Base-by-base conservation (phyloP, 2,888 invertebrate genomes). In the Agrilus mali region DNA sequence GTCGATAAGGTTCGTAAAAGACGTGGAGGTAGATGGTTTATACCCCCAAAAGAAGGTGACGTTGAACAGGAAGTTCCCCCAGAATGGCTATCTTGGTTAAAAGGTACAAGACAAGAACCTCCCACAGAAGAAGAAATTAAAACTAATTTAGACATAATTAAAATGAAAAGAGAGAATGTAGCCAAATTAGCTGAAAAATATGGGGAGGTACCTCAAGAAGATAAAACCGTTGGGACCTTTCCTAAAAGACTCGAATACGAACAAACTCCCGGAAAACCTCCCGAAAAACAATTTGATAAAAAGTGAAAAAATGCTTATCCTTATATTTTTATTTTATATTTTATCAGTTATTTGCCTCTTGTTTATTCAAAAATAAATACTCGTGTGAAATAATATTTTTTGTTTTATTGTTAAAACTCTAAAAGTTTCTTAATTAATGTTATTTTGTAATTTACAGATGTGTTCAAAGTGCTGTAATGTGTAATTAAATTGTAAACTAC, bases 71-170 rank as follows among this genome's bases (percentile, higher is more conserved):
- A 86, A 56, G 59, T 86, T 53, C 86, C 90, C 1, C 76, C 85
- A 1, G 90, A 90, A 66, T 92, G 92, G 92, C 86, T 88, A 59
- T 72, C 89, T 7, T 92, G 90, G 90, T 66, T 92, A 37, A 70
- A 90, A 51, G 73, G 75, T 51, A 53, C 66, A 44, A 62, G 79
- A 53, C 57, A 55, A 2, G 71, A 77, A 0, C 80, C 86, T 36
- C 90, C 90, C 1, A 73, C 77, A 0, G 74, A 72, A 47, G 82
- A 83, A 48, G 89, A 90, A 66, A 67, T 89, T 8, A 67, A 74
- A 8, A 70, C 67, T 53, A 90, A 86, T 66, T 60, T 81, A 36
- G 77, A 80, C 14, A 69, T 86, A 35, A 82, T 85, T 62, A 65
- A 81, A 53, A 63, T 77, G 63, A 89, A 87, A 54, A 81, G 83